phyloP scores from a whole-genome alignment of 1,140 invertebrate genomes.

The Gonioctena quinquepunctata region DNA sequence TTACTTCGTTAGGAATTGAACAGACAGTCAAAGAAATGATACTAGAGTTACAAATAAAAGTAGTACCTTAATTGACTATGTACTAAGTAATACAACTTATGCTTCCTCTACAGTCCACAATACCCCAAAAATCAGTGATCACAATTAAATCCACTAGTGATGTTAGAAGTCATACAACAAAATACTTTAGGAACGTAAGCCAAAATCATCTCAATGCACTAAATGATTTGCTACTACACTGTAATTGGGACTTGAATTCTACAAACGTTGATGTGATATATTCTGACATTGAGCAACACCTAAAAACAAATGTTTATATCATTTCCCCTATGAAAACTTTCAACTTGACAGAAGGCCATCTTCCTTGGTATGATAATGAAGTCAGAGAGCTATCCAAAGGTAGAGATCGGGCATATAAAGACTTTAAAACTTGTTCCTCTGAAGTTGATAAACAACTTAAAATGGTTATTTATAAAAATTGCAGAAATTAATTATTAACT shows the following conservation, averaged over 20 bases:
- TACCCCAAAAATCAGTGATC: too few relatives aligned
- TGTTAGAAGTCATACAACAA: too few relatives aligned
- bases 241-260: too few relatives aligned
- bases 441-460: not conserved
- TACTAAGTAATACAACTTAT: too few relatives aligned
- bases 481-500: not conserved
- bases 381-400: too few relatives aligned
- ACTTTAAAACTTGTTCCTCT: not conserved
- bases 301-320: not conserved
- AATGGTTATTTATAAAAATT: not conserved
- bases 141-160: not conserved
- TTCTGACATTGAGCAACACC: not conserved
- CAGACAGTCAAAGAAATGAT: not conserved
- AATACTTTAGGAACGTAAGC: too few relatives aligned
- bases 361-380: slow-evolving; percentile 4
- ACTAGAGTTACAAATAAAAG: not conserved
- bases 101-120: too few relatives aligned
- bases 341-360: not conserved
- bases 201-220: not conserved
- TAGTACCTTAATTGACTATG: too few relatives aligned
- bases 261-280: not conserved
- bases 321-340: slow-evolving; percentile 1
- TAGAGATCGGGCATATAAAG: not conserved
- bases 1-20: not conserved
- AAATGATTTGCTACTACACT: too few relatives aligned